Evolutionary conservation across 1,140 invertebrate genomes (phyloP), one percentile per base, ranked within the genome.

Genomic region (Lutraria rhynchaena): DNA sequence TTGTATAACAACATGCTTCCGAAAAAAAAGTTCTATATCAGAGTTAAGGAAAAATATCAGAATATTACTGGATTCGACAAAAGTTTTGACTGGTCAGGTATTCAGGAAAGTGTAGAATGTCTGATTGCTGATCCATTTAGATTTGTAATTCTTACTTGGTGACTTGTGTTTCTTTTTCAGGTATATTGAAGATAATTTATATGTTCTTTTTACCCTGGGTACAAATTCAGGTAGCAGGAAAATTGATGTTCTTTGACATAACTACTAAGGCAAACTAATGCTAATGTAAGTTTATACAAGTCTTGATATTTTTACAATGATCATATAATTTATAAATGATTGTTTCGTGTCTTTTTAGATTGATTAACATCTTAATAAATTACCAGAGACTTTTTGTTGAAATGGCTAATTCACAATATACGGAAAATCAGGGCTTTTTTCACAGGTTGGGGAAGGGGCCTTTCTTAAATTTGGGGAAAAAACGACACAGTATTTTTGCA

Each of bases 131-230:
- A 19, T 19, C 11, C 19, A 49, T n/a, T n/a, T n/a, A n/a, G n/a
- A n/a, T n/a, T n/a, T n/a, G n/a, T n/a, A n/a, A n/a, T n/a, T n/a
- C n/a, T n/a, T n/a, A n/a, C n/a, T n/a, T n/a, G n/a, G n/a, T n/a
- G n/a, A n/a, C n/a, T n/a, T n/a, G n/a, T 71, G 9, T 53, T 13
- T 71, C 17, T 44, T 46, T 71, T 70, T 35, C 41, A 81, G 77
- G 77, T 41, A 81, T 81, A 44, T 51, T 81, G 55, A 81, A 71
- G 77, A 81, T 71, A 11, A 81, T 81, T 1, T 81, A 67, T 51
- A 53, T 81, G 22, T 81, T 67, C 3, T 81, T 81, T 37, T 35
- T 81, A n/a, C 77, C 77, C 7, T 69, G 63, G 67, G 41, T 81
- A n/a, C 33, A 55, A 15, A 35, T 70, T 13, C 35, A 46, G n/a